These are phyloP conservation scores for Gymnoscelis rufifasciata DNA, from an alignment of 2,888 invertebrate species.

Conservation along the genomic window DNA sequence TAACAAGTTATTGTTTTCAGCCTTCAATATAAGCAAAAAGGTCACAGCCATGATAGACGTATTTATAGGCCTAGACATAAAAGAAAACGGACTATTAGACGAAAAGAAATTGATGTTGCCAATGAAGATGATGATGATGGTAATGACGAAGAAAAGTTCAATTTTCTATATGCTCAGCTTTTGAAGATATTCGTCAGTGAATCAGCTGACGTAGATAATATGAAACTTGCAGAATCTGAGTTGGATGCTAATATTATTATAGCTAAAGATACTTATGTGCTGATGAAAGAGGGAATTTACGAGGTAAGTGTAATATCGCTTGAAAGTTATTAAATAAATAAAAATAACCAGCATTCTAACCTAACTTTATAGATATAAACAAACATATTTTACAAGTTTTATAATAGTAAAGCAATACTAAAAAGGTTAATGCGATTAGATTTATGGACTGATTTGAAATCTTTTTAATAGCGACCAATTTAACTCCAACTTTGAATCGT, in stretches of 20 bases:
- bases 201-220: slow-evolving; percentile 41
- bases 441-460: too few species aligned
- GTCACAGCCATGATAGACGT: slow-evolving; percentile 18
- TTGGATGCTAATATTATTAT: slow-evolving; percentile 62
- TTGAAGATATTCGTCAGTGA: slow-evolving; percentile 66
- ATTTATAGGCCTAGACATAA: slow-evolving; percentile 21
- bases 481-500: too few species aligned
- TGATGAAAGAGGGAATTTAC: slow-evolving; percentile 74
- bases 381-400: too few species aligned
- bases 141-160: slow-evolving; percentile 45
- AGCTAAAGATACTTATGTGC: slow-evolving; percentile 56
- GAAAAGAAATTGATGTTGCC: background rate
- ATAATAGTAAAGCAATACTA: too few species aligned
- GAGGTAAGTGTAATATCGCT: slow-evolving; percentile 59
- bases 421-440: too few species aligned
- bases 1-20: slow-evolving; percentile 16
- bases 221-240: slow-evolving; percentile 53
- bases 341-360: too few species aligned
- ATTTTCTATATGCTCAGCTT: slow-evolving; percentile 60
- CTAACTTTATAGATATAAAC: too few species aligned
- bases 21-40: slow-evolving; percentile 25
- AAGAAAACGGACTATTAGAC: slow-evolving; percentile 2
- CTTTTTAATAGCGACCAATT: background rate
- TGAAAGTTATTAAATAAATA: background rate
- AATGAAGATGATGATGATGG: slow-evolving; percentile 11